Evolutionary conservation across 2,113 vertebrate genomes (phyloP).

Genomic region (Upupa epops): DNA sequence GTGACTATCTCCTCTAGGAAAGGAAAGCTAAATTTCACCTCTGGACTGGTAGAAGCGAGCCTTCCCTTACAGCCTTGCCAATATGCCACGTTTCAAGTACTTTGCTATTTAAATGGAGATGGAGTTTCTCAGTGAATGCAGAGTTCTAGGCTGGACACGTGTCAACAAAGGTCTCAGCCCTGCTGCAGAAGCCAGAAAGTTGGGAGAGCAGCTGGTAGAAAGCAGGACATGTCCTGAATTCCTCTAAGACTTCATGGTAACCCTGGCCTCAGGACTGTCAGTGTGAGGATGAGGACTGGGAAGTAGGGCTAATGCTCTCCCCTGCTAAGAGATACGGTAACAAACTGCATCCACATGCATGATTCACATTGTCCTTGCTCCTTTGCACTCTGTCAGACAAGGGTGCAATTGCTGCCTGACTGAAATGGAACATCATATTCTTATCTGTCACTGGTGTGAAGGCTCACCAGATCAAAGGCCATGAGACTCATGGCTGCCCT

Average conservation of each 20-base stretch:
- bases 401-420: not conserved
- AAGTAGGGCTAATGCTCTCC: not conserved
- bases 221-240: fast-evolving
- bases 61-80: not conserved
- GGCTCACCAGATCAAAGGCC: not conserved
- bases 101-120: not conserved
- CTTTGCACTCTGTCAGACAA: not conserved
- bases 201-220: not conserved
- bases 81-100: not conserved
- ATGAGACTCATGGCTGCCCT: fast-evolving
- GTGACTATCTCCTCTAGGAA: not conserved
- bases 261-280: not conserved
- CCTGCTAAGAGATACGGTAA: not conserved
- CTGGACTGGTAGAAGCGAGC: not conserved
- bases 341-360: not conserved
- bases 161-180: not conserved
- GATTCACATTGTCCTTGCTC: not conserved
- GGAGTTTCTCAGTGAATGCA: not conserved
- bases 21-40: not conserved
- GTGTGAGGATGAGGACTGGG: not conserved
- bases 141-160: not conserved
- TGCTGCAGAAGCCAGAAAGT: not conserved
- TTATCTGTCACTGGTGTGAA: fast-evolving
- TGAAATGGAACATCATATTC: not conserved
- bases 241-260: not conserved